Base-by-base conservation (phyloP, 2,888 invertebrate genomes). In the Cyclophora albipunctata region DNA sequence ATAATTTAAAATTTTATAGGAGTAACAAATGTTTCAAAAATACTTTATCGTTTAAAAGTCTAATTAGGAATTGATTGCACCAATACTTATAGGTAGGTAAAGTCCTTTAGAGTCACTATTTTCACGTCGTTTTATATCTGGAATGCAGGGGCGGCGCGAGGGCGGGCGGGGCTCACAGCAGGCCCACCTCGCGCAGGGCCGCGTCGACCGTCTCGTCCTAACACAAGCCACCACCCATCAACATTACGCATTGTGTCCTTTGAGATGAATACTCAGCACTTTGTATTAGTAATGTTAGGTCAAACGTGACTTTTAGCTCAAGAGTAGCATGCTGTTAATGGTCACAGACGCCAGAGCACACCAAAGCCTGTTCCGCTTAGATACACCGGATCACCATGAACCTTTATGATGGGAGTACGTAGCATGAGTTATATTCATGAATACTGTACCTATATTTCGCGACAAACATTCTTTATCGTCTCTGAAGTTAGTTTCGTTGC, bases 201-300 rank as follows among this genome's bases (percentile, higher is more conserved):
- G 94, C 95, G 90, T 97, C 96, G 90, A 97, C 94, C 75, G 95
- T 96, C 93, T 97, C 97, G 88, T 97, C 97, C 97, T 86, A 83
- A 66, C 60, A 72, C 60, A 55, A 61, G 51, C 59, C 61, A 59
- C 62, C 64, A 69, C 66, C 63, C 69, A 61, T 75, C 64, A 73
- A 63, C 67, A 73, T 37, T 37, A 5, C 37, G 20, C 20, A 20
- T 20, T 20, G 20, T 20, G 20, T 20, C 20, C 20, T 20, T 20
- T 20, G 20, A 37, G 5, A 37, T 37, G 0, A 37, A 37, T 37
- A 37, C 5, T 37, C 5, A 37, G 37, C 37, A 5, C 5, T 5
- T 37, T 37, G 37, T 37, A 37, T 37, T 37, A 37, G 37, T 37
- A 5, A 37, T 37, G 37, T 37, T 4, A 37, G 5, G 20, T 20